Evolutionary conservation across 2,888 invertebrate species (phyloP), one percentile per base, ranked within the genome.

Genomic region (Yponomeuta evonymella): DNA sequence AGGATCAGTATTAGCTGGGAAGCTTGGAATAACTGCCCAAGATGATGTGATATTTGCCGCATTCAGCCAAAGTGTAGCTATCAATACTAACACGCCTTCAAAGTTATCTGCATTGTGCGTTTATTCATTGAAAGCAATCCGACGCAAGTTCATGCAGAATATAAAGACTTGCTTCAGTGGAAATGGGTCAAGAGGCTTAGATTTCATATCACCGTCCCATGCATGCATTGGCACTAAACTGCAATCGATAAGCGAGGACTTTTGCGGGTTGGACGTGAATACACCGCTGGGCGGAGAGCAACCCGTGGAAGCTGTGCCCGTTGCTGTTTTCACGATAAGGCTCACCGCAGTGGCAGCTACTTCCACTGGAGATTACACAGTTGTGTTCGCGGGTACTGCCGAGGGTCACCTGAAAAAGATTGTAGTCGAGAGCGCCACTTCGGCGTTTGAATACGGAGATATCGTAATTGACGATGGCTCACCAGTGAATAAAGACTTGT

Each of bases 11-110:
- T 91, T 99, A 74, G 98, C 99, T 15, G 95, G 95, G 74, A 96
- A 96, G 82, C 91, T 99, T 71, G 97, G 97, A 70, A 98, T 98
- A 78, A 97, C 97, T 51, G 96, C 97, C 73, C 96, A 97, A 83
- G 98, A 99, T 83, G 98, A 98, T 86, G 98, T 99, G 58, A 93
- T 99, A 48, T 99, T 98, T 87, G 98, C 97, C 10, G 97, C 98
- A 68, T 99, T 99, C 88, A 96, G 98, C 76, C 96, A 97, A 83
- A 96, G 97, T 79, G 95, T 95, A 89, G 95, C 94, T 10, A 94
- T 95, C 75, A 94, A 93, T 78, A 94, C 95, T 72, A 94, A 95
- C 82, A 94, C 94, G 76, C 95, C 96, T 71, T 94, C 94, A 58
- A 87, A 94, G 80, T 88, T 94, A 78, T 95, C 96, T 79, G 99